Evolutionary conservation across 2,113 vertebrate species (phyloP).

Genomic region (Nothocercus nigrocapillus): DNA sequence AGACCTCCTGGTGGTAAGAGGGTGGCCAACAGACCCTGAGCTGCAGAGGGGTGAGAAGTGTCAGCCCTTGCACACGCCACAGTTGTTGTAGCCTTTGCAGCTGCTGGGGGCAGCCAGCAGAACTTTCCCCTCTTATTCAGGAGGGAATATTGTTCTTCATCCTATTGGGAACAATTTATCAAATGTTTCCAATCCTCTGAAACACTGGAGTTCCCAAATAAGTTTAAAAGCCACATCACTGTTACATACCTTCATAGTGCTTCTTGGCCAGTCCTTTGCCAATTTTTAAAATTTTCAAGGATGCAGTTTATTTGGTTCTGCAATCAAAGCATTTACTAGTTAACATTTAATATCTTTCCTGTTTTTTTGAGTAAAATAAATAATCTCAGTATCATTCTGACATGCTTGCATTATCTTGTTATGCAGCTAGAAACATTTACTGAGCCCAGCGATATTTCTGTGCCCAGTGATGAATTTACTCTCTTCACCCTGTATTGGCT

Average conservation of each 20-base stretch:
- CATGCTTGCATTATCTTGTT: background rate
- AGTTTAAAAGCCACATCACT: no score
- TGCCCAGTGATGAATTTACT: no score
- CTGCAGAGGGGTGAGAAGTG: background rate
- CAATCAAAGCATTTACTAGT: background rate
- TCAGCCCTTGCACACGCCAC: background rate
- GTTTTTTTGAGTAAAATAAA: background rate
- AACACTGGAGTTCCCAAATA: background rate
- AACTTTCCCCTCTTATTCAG: background rate
- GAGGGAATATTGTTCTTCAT: background rate
- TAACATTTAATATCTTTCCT: background rate
- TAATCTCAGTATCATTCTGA: background rate
- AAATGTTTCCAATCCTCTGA: background rate
- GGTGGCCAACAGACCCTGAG: background rate
- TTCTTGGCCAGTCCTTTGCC: background rate
- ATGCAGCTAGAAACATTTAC: background rate
- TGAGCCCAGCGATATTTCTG: background rate
- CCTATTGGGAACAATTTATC: no score
- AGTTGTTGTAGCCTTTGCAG: background rate
- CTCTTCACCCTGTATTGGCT: no score
- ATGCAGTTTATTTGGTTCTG: background rate
- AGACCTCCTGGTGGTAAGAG: background rate
- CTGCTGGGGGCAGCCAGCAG: background rate
- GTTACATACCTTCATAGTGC: no score
- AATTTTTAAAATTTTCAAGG: background rate